These are phyloP conservation scores for Prochilodus magdalenae DNA, from an alignment of 2,113 vertebrate genomes.

Conservation along the genomic window DNA sequence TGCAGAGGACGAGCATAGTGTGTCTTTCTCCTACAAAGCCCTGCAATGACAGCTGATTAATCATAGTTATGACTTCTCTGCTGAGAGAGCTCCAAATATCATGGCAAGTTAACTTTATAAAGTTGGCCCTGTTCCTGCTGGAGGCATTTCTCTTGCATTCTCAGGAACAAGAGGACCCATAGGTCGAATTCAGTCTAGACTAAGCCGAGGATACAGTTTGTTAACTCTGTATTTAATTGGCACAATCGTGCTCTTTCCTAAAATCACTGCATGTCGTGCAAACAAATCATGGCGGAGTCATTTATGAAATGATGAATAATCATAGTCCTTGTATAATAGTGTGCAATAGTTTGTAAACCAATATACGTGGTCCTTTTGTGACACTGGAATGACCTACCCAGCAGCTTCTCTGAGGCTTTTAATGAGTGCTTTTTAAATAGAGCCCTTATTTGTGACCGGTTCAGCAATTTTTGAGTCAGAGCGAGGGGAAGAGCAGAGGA, in stretches of 20 bases:
- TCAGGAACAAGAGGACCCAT: neutral
- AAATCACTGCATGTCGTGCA: no score
- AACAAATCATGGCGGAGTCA: no score
- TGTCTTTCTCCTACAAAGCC: constrained; percentile 9
- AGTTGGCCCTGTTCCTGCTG: constrained; percentile 14
- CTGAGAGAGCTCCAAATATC: constrained; percentile 33
- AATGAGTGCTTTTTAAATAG: neutral
- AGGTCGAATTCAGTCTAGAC: neutral
- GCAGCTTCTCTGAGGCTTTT: neutral
- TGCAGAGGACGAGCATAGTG: constrained; percentile 22
- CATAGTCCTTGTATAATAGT: no score
- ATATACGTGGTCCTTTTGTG: neutral
- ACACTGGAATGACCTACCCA: neutral
- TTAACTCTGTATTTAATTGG: neutral
- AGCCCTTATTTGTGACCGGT: neutral
- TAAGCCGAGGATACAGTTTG: neutral
- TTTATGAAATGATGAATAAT: no score
- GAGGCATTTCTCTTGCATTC: neutral
- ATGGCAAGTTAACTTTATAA: constrained; percentile 20
- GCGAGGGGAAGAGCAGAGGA: no score
- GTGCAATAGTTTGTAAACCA: no score
- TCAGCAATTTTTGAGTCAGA: neutral
- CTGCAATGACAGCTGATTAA: constrained; percentile 46
- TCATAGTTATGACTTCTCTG: constrained; percentile 37
- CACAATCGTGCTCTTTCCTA: neutral